Percentiles rank a stretch among this genome's conserved stretches.
phyloP scores from a whole-genome alignment of 2,888 invertebrate species.

The Pheosia gnoma region DNA sequence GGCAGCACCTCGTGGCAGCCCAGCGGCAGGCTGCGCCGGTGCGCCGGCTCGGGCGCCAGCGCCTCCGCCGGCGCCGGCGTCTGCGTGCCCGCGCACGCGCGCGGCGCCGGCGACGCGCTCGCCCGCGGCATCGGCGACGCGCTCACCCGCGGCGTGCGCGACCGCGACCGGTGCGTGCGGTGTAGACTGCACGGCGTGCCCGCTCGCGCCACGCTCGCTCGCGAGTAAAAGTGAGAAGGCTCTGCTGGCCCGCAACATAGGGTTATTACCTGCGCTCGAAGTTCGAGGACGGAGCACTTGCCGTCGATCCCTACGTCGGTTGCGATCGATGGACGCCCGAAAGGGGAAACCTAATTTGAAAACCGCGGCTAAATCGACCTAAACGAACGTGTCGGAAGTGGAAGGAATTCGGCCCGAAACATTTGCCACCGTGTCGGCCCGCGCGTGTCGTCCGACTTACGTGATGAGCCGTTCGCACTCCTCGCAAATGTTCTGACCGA shows the following conservation, averaged over 20 bases:
- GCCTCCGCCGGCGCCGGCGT: conserved; percentile 51
- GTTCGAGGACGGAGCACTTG: conserved; percentile 48
- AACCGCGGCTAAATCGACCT: conserved; percentile 15
- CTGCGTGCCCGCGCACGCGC: conserved; percentile 75
- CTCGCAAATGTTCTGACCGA: conserved; percentile 97
- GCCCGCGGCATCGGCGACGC: conserved; percentile 59
- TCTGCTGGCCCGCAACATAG: conserved; percentile 74
- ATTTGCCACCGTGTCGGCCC: conserved; percentile 87
- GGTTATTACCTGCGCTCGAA: conserved; percentile 60
- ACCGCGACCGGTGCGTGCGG: conserved; percentile 73
- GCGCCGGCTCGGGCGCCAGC: conserved; percentile 64
- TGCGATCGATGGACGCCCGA: not conserved
- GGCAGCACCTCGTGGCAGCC: conserved; percentile 80
- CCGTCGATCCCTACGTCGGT: conserved; percentile 14
- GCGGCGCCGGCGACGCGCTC: conserved; percentile 45
- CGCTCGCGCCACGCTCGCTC: conserved; percentile 90
- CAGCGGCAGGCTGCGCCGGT: conserved; percentile 81
- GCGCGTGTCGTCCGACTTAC: conserved; percentile 91
- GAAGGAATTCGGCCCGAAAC: conserved; percentile 53
- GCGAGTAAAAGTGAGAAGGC: conserved; percentile 87
- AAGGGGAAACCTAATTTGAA: conserved; percentile 10
- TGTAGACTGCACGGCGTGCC: conserved; percentile 86
- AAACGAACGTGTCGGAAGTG: conserved; percentile 24
- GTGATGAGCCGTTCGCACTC: conserved; percentile 98
- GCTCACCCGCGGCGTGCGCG: conserved; percentile 69